Evolutionary conservation across 2,113 vertebrate genomes (phyloP).

Genomic region (Rhipidura dahli): DNA sequence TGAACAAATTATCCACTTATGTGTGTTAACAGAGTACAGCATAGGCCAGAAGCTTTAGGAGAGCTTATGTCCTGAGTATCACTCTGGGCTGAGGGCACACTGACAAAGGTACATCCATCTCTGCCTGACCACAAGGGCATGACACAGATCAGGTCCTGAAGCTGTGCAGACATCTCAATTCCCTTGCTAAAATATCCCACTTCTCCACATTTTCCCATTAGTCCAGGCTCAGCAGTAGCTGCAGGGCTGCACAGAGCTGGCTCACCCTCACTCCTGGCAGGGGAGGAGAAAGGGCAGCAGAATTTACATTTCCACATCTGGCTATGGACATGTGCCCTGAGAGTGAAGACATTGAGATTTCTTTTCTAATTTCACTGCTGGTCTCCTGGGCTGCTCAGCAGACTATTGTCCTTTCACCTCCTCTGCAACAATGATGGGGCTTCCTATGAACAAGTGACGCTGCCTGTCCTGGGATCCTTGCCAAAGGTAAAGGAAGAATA

Average conservation of each 20-base stretch:
- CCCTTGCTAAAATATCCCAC: not conserved
- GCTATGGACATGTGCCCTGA: not conserved
- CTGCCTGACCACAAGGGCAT: not conserved
- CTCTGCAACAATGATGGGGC: not conserved
- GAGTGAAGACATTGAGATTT: not conserved
- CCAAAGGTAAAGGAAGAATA: not conserved
- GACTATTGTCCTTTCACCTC: not conserved
- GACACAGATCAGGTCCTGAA: not conserved
- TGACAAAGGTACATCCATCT: fast-evolving
- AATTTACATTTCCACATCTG: not conserved
- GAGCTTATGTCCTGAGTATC: not conserved
- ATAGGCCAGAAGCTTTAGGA: not conserved
- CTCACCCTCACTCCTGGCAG: not conserved
- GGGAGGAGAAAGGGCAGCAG: not conserved
- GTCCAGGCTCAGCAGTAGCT: not conserved
- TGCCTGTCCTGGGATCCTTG: not conserved
- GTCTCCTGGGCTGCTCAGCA: not conserved
- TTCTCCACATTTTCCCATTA: not conserved
- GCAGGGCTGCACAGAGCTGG: not conserved
- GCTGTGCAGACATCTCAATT: not conserved
- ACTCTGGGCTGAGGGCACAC: not conserved
- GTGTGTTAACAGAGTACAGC: not conserved
- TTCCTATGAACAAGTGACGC: fast-evolving
- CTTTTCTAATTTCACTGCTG: not conserved
- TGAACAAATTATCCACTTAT: not conserved